Base-by-base conservation (phyloP, 2,888 invertebrate species). In the Ectropis crepuscularia region DNA sequence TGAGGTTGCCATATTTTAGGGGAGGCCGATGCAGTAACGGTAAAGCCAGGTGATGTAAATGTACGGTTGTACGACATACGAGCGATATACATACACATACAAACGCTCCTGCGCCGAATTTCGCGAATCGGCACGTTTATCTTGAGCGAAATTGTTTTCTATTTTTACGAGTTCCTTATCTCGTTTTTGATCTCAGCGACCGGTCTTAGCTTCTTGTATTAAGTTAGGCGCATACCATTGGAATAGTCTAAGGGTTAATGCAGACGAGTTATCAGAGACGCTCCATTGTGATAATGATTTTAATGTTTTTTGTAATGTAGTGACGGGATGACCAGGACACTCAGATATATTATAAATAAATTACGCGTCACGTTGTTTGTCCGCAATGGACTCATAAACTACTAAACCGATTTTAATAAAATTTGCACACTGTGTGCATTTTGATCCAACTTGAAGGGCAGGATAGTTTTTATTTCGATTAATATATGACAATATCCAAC, bases 1-100 rank as follows among this genome's bases (percentile, higher is more conserved):
- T 70, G 83, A 84, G 89, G 89, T 82, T 89, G 86, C 84, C 75
- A 86, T 88, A 88, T 86, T 88, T 90, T 87, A 86, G 84, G 83
- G 80, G 77, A 79, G 78, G 81, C 74, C 82, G 78, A 80, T 82
- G 76, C 78, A 74, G 71, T 81, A 86, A 87, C 87, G 86, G 88
- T 87, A 74, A 77, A 82, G 74, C 75, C 81, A 74, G 75, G 80
- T 80, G 80, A 79, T 70, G 75, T 76, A 70, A 78, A 76, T 53
- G 58, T 60, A 42, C 37, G 36, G 45, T 59, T 51, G 55, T 47
- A 12, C 16, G 16, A 28, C 16, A 28, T 28, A 28, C 16, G 16
- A 28, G 16, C 16, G 16, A 28, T 28, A 28, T 28, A 28, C 16
- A 28, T 28, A 28, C 16, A 28, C 16, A 28, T 28, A 28, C 16